Percentiles rank a stretch among this genome's conserved stretches.
These are phyloP conservation scores for Osmoderma eremita DNA, from an alignment of 2,888 invertebrate genomes.

Conservation along the genomic window DNA sequence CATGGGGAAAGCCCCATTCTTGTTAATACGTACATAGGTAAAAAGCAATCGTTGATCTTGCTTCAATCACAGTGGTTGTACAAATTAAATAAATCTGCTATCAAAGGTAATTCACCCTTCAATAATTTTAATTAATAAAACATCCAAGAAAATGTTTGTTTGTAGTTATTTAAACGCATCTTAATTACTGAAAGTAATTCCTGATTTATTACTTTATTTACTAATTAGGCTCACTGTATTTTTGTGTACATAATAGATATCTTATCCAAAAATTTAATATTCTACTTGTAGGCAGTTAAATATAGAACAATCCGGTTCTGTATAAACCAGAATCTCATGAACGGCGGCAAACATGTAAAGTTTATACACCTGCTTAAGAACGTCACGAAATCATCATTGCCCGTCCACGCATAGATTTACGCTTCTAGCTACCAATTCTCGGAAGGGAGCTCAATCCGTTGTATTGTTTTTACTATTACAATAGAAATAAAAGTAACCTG, in stretches of 20 bases:
- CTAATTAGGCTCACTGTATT: not conserved
- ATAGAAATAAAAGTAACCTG: constrained; percentile 24
- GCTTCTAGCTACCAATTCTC: constrained; percentile 31
- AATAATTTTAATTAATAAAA: no score
- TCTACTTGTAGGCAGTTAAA: no score
- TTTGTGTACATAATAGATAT: not conserved
- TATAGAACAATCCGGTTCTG: constrained; percentile 2
- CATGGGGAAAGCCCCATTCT: no score
- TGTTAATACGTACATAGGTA: no score
- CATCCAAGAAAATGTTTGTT: no score
- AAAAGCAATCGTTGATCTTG: no score
- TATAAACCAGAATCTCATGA: not conserved
- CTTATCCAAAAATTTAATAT: not conserved
- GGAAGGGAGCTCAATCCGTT: constrained; percentile 22
- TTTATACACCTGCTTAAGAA: constrained; percentile 16
- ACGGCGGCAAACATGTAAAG: not conserved
- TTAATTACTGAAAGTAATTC: not conserved
- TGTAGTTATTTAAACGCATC: not conserved
- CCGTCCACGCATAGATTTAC: constrained; percentile 28
- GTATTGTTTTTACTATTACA: constrained; percentile 16
- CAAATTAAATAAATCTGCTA: no score
- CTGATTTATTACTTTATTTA: not conserved
- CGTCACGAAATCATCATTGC: constrained; percentile 16
- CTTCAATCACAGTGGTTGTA: no score
- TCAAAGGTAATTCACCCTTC: no score